Evolutionary conservation across 2,888 invertebrate genomes (phyloP), one percentile per base, ranked within the genome.

Genomic region (Synanthedon andrenaeformis): DNA sequence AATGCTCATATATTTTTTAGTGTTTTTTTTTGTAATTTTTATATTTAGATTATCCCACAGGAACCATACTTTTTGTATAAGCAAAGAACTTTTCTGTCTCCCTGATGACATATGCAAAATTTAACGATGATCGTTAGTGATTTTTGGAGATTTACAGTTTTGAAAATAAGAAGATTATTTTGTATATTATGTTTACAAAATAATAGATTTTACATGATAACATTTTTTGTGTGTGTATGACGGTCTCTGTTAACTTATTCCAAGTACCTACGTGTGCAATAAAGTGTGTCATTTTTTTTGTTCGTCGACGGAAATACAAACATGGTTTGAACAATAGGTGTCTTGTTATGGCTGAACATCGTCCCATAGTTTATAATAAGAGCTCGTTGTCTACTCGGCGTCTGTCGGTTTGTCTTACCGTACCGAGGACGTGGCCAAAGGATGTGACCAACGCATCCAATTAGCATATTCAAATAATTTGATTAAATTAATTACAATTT

Each of bases 371-470:
- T 69, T 67, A 70, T 69, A 64, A 70, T 65, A 65, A 60, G 57
- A 51, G 52, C 50, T 53, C 56, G 58, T 59, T 56, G 64, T 64
- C 58, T 62, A 61, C 58, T 54, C 62, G 59, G 60, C 28, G 70
- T 64, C 66, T 59, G 68, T 63, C 58, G 58, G 61, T 60, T 59
- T 57, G 62, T 58, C 64, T 60, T 63, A 57, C 76, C 35, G 35
- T 63, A 56, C 76, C 10, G 35, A 81, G 82, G 82, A 81, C 75
- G 58, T 81, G 82, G 81, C 60, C 81, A 80, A 67, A 58, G 57
- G 59, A 67, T 68, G 65, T 66, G 65, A 61, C 64, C n/a, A 49
- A 5, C 45, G 45, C 6, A 13, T 45, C 13, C n/a, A 45, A 13
- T 45, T 45, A 45, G n/a, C n/a, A 35, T 35, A 35, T 35, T 8